Evolutionary conservation across 2,113 vertebrate genomes (phyloP).

Genomic region (Xiphorhynchus elegans): DNA sequence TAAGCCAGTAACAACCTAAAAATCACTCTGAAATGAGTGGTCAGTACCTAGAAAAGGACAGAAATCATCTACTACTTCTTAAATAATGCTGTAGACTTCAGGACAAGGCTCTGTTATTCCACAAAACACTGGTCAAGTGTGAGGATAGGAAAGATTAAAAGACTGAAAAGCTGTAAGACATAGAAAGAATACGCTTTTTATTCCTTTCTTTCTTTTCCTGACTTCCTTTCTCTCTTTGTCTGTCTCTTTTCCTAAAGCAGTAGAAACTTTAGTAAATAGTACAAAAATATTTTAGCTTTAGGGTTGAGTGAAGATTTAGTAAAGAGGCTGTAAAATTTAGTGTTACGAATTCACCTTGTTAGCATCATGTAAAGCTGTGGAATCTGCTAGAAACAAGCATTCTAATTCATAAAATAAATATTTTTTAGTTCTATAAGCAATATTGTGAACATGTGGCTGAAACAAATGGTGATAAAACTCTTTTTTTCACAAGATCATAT

Average conservation of each 20-base stretch:
- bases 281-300: not conserved
- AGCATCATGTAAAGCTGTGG: not conserved
- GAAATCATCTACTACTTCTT: not conserved
- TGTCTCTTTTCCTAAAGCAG: not conserved
- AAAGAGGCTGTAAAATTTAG: not conserved
- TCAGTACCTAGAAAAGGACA: not conserved
- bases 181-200: not conserved
- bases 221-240: not conserved
- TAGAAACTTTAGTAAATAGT: not conserved
- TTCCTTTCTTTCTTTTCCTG: not conserved
- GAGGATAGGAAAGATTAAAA: not conserved
- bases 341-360: not conserved
- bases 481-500: slow-evolving; percentile 25
- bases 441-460: slow-evolving; percentile 42
- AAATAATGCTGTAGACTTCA: not conserved
- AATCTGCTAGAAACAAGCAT: slow-evolving; percentile 15
- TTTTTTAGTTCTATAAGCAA: slow-evolving; percentile 52
- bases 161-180: not conserved
- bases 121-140: not conserved
- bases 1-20: not conserved
- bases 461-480: slow-evolving; percentile 35
- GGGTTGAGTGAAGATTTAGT: not conserved
- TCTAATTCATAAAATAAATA: slow-evolving; percentile 56
- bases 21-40: not conserved
- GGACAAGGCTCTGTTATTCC: not conserved